Conservation (phyloP, 2,113 vertebrate genomes). For the Agapornis roseicollis region DNA sequence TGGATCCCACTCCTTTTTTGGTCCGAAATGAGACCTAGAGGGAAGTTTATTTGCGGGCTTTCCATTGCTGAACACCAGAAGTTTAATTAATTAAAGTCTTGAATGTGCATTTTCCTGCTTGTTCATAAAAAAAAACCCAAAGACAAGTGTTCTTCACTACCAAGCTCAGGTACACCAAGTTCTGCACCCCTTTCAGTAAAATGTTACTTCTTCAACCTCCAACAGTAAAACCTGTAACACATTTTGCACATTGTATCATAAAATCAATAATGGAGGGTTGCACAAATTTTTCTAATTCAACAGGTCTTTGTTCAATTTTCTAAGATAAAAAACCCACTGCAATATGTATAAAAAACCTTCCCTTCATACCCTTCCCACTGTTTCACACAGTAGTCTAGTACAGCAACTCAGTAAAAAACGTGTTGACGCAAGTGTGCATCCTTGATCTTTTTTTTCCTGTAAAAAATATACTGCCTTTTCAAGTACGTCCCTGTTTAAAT, state of each 20-base stretch:
- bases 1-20: slow-evolving; percentile 79
- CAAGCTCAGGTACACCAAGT: neutral
- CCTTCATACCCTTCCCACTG: neutral
- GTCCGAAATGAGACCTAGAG: slow-evolving; percentile 65
- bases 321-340: neutral
- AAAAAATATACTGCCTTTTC: slow-evolving; percentile 10
- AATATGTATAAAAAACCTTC: neutral
- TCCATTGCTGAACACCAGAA: slow-evolving; percentile 79
- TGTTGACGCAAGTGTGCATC: neutral
- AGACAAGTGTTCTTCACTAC: neutral
- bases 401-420: neutral
- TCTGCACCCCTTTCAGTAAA: neutral
- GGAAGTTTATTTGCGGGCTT: slow-evolving; percentile 81
- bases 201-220: slow-evolving; percentile 24
- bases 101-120: slow-evolving; percentile 56
- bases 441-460: neutral
- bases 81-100: slow-evolving; percentile 44
- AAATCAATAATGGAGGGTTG: neutral
- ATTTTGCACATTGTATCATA: neutral
- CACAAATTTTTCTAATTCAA: neutral
- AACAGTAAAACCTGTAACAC: neutral
- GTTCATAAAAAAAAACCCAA: neutral
- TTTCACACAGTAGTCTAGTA: neutral
- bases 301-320: neutral
- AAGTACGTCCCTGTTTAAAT: slow-evolving; percentile 6